phyloP scores from a whole-genome alignment of 2,797 vertebrate species.

The Crenichthys baileyi region DNA sequence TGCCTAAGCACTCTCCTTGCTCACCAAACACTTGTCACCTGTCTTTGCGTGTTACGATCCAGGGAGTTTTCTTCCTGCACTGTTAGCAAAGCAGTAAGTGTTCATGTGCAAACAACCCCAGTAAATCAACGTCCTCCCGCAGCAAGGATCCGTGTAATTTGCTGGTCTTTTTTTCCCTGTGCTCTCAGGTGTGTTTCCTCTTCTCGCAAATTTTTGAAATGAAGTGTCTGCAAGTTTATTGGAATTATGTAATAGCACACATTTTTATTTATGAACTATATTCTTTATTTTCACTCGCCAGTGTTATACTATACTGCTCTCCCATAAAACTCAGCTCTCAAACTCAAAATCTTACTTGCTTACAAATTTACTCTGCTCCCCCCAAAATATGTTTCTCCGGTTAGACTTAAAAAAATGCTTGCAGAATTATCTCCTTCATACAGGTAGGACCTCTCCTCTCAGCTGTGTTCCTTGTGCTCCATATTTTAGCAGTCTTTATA shows the following conservation, averaged over 20 bases:
- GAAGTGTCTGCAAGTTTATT: not conserved
- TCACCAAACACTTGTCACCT: constrained; percentile 41
- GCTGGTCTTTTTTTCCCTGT: not conserved
- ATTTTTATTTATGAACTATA: not conserved
- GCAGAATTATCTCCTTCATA: too few species aligned
- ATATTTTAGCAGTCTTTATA: not conserved
- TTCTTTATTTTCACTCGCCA: not conserved
- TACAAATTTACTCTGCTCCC: not conserved
- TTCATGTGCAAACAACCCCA: constrained; percentile 11
- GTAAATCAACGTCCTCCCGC: constrained; percentile 35
- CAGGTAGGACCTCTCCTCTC: not conserved
- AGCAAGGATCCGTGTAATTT: constrained; percentile 12
- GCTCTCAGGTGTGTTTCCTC: not conserved
- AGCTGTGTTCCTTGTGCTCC: not conserved
- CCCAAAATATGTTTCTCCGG: not conserved
- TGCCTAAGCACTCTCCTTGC: not conserved
- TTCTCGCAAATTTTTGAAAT: not conserved
- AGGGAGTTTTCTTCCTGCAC: constrained; percentile 11
- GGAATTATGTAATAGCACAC: not conserved
- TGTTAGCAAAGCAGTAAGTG: constrained; percentile 23
- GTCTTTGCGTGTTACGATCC: constrained; percentile 39
- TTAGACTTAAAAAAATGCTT: not conserved
- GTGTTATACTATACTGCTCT: not conserved
- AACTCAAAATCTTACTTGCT: not conserved
- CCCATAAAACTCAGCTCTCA: not conserved